These are phyloP conservation scores for Agonopterix arenella DNA, from an alignment of 2,888 invertebrate genomes.

Conservation along the genomic window DNA sequence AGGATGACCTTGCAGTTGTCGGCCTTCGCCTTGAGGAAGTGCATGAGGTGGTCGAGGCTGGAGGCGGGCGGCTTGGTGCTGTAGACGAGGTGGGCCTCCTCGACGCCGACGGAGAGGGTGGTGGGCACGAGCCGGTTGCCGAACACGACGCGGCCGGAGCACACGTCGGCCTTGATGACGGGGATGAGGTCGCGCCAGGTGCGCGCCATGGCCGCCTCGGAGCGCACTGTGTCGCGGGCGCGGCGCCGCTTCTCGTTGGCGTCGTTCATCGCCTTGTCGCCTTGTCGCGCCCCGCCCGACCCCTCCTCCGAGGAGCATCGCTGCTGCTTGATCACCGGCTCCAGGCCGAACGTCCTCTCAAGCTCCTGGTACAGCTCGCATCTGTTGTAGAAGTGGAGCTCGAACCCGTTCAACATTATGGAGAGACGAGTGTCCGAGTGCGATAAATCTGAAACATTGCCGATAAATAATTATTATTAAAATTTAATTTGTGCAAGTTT, in stretches of 20 bases:
- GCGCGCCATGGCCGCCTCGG: slow-evolving; percentile 90
- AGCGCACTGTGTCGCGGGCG: slow-evolving; percentile 73
- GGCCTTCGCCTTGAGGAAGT: slow-evolving; percentile 94
- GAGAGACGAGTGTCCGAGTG: slow-evolving; percentile 95
- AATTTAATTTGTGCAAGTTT: too few relatives aligned
- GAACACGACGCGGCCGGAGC: slow-evolving; percentile 93
- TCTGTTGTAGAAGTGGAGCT: slow-evolving; percentile 96
- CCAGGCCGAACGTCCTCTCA: slow-evolving; percentile 92
- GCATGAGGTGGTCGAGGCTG: slow-evolving; percentile 95
- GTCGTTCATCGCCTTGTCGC: slow-evolving; percentile 78
- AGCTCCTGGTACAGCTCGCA: slow-evolving; percentile 90
- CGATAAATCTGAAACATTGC: slow-evolving; percentile 85
- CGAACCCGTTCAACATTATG: slow-evolving; percentile 94
- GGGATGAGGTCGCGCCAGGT: slow-evolving; percentile 98
- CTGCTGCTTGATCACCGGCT: slow-evolving; percentile 84
- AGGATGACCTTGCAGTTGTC: slow-evolving; percentile 97
- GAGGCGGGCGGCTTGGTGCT: slow-evolving; percentile 97
- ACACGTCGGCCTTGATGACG: slow-evolving; percentile 96
- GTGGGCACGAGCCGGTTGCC: slow-evolving; percentile 97
- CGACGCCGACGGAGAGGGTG: slow-evolving; percentile 92
- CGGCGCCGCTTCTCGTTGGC: slow-evolving; percentile 77
- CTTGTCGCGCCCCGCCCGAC: slow-evolving; percentile 47
- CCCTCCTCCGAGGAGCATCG: slow-evolving; percentile 65
- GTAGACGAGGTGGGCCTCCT: slow-evolving; percentile 96
- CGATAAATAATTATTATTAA: too few relatives aligned